phyloP scores from a whole-genome alignment of 2,888 invertebrate species.

The Lycia hirtaria region DNA sequence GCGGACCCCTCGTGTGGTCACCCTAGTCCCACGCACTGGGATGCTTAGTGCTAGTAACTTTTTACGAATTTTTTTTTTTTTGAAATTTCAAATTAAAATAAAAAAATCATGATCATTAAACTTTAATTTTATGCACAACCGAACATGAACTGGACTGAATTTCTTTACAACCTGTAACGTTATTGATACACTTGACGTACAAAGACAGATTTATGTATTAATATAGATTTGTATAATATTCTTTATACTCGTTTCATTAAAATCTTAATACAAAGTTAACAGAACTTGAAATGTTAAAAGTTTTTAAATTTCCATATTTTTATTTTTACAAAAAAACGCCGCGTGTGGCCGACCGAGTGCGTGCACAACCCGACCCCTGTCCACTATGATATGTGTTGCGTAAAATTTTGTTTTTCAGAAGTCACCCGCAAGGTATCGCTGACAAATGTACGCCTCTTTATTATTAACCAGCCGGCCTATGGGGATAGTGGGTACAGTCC shows the following conservation, averaged over 20 bases:
- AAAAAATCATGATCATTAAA: too few species aligned
- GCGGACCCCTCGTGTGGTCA: conserved; percentile 56
- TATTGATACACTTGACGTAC: too few species aligned
- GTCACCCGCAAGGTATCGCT: conserved; percentile 68
- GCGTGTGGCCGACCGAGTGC: conserved; percentile 54
- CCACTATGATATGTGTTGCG: conserved; percentile 83
- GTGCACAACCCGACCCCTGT: conserved; percentile 57
- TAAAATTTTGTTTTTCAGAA: conserved; percentile 83
- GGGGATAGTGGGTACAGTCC: conserved; percentile 50
- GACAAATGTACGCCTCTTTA: conserved; percentile 78
- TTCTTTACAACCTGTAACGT: too few species aligned
- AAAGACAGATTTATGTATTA: too few species aligned
- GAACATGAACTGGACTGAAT: too few species aligned
- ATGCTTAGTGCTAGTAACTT: background rate
- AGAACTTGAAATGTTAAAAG: too few species aligned
- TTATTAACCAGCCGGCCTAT: conserved; percentile 55
- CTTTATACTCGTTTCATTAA: too few species aligned
- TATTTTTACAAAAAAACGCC: conserved; percentile 24
- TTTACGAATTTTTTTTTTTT: background rate
- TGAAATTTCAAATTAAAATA: background rate
- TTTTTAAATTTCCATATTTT: background rate
- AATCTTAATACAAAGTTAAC: too few species aligned
- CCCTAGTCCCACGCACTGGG: conserved; percentile 58
- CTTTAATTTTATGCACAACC: too few species aligned
- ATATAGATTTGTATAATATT: too few species aligned